Evolutionary conservation across 2,113 vertebrate genomes (phyloP).

Genomic region (Odobenus rosmarus): DNA sequence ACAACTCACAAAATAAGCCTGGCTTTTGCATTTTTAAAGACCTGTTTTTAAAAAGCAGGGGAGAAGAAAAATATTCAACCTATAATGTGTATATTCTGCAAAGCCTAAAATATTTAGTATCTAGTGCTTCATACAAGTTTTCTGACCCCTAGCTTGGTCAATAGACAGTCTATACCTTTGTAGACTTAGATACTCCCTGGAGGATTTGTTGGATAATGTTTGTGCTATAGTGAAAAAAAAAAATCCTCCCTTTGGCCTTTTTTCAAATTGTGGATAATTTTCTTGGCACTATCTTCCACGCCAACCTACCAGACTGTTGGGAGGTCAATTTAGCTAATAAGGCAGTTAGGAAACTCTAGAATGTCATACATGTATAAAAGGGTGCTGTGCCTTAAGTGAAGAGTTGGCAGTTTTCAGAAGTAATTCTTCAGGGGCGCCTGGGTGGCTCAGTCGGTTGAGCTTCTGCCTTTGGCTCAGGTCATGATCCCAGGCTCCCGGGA

Average conservation of each 20-base stretch:
- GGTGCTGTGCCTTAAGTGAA: not conserved
- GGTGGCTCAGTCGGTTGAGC: not conserved
- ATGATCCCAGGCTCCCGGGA: not conserved
- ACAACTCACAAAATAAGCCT: not conserved
- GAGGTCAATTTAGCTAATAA: not conserved
- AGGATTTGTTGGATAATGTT: not conserved
- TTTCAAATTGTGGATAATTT: not conserved
- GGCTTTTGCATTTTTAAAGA: slow-evolving; percentile 24
- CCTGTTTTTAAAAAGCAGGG: not conserved
- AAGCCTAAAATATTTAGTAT: slow-evolving; percentile 12
- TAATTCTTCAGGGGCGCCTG: not conserved
- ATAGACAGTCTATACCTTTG: not conserved
- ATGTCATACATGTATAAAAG: not conserved
- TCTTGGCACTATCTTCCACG: not conserved
- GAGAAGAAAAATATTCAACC: not conserved
- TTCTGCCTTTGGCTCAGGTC: not conserved
- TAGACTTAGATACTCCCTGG: not conserved
- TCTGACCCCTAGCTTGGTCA: not conserved
- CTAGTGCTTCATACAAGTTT: not conserved
- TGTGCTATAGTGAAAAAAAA: not conserved
- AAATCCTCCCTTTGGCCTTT: not conserved
- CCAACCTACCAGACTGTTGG: not conserved
- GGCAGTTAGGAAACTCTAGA: not conserved
- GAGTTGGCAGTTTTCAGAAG: not conserved
- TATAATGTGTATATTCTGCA: not conserved